phyloP scores from a whole-genome alignment of 1,140 invertebrate genomes.

The Gryllus bimaculatus region DNA sequence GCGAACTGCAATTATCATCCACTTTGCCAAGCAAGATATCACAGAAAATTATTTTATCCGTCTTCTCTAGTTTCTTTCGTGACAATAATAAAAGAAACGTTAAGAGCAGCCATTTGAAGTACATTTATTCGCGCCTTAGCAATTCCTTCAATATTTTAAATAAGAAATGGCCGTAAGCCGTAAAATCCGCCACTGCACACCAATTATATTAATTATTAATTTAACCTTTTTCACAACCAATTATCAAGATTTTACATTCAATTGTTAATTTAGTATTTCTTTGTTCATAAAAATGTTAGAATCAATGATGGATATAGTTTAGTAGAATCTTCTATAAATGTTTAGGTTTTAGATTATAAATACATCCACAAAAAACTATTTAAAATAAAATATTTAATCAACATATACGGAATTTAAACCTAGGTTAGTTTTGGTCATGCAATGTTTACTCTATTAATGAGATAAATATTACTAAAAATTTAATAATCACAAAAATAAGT shows the following conservation, averaged over 20 bases:
- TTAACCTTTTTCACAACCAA: conserved; percentile 7
- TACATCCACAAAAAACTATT: conserved; percentile 10
- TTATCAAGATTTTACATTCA: conserved; percentile 2
- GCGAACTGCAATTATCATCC: too few species aligned
- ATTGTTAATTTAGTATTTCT: background rate
- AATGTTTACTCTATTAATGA: conserved; percentile 4
- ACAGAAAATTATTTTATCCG: too few species aligned
- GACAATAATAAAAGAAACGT: too few species aligned
- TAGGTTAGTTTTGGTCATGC: conserved; percentile 19
- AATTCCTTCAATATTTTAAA: background rate
- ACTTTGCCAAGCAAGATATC: too few species aligned
- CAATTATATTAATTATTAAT: conserved; percentile 6
- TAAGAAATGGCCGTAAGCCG: background rate
- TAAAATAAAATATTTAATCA: conserved; percentile 5
- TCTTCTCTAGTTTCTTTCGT: too few species aligned
- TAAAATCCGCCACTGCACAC: background rate
- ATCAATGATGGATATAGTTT: background rate
- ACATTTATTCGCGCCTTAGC: too few species aligned
- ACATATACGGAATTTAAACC: conserved; percentile 10
- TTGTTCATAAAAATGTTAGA: background rate
- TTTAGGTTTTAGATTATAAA: background rate
- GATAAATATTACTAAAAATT: conserved; percentile 9
- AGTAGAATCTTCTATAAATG: background rate
- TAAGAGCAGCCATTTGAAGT: too few species aligned
- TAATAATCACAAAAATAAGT: conserved; percentile 10